These are phyloP conservation scores for Sminthopsis crassicaudata DNA, from an alignment of 2,113 vertebrate genomes.

Conservation along the genomic window DNA sequence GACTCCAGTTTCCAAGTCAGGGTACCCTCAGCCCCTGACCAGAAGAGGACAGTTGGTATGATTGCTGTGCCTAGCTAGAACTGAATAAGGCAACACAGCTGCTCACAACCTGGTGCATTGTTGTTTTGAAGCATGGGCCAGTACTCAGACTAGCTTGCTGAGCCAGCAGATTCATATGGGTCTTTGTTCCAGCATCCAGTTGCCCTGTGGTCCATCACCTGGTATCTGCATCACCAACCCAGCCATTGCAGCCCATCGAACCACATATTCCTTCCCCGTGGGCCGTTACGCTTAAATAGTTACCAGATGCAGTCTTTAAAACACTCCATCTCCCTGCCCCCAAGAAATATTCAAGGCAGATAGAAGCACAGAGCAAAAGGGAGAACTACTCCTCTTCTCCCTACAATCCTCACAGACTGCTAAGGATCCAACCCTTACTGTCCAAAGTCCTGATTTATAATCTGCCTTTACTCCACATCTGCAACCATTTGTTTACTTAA, in stretches of 20 bases:
- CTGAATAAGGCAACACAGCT: neutral
- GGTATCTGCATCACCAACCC: neutral
- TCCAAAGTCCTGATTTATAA: neutral
- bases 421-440: accelerated
- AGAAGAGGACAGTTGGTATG: neutral
- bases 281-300: neutral
- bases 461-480: slow-evolving; percentile 1
- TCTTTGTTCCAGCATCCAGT: neutral
- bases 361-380: neutral
- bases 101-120: neutral
- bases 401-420: neutral
- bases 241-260: neutral
- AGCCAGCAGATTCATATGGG: neutral
- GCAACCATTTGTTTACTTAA: neutral
- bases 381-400: neutral
- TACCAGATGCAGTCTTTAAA: neutral
- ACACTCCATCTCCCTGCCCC: neutral
- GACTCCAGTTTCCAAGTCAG: neutral
- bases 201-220: neutral
- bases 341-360: neutral
- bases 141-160: neutral
- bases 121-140: neutral
- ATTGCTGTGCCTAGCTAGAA: neutral
- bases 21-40: neutral
- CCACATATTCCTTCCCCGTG: neutral